phyloP scores from a whole-genome alignment of 2,888 invertebrate species.

The Nymphalis c-album region DNA sequence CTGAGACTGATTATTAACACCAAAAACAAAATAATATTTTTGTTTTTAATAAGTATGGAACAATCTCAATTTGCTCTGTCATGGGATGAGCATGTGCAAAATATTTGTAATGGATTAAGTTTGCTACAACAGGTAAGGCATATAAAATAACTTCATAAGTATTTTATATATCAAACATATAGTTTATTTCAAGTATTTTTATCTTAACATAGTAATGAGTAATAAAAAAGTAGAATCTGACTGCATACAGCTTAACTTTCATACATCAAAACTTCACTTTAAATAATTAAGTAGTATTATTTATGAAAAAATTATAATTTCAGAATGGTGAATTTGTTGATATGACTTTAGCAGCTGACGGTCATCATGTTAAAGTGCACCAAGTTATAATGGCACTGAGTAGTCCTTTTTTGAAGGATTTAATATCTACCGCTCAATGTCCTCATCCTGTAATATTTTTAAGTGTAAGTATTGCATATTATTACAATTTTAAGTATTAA shows the following conservation, averaged over 20 bases:
- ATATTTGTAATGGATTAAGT: slow-evolving; percentile 60
- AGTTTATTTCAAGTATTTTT: too few species aligned
- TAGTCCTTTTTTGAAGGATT: slow-evolving; percentile 73
- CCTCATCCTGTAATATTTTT: slow-evolving; percentile 73
- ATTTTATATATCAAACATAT: too few species aligned
- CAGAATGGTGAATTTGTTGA: slow-evolving; percentile 77
- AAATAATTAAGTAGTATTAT: too few species aligned
- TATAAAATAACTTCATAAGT: not conserved
- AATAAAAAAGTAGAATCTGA: too few species aligned
- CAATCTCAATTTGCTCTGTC: slow-evolving; percentile 56
- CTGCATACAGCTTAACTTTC: too few species aligned
- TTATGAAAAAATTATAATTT: not conserved
- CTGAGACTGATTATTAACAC: not conserved
- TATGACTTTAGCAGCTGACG: slow-evolving; percentile 75
- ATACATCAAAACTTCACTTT: too few species aligned
- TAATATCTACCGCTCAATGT: slow-evolving; percentile 64
- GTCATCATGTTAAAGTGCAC: slow-evolving; percentile 73
- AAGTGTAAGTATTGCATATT: slow-evolving; percentile 57
- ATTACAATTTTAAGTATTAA: too few species aligned
- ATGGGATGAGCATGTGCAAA: slow-evolving; percentile 60
- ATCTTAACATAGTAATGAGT: too few species aligned
- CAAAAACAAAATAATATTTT: not conserved
- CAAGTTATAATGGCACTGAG: slow-evolving; percentile 71
- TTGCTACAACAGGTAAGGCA: slow-evolving; percentile 59
- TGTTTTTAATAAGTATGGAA: slow-evolving; percentile 19